Base-by-base conservation (phyloP, 2,113 vertebrate species). In the Paracanthobrama guichenoti region DNA sequence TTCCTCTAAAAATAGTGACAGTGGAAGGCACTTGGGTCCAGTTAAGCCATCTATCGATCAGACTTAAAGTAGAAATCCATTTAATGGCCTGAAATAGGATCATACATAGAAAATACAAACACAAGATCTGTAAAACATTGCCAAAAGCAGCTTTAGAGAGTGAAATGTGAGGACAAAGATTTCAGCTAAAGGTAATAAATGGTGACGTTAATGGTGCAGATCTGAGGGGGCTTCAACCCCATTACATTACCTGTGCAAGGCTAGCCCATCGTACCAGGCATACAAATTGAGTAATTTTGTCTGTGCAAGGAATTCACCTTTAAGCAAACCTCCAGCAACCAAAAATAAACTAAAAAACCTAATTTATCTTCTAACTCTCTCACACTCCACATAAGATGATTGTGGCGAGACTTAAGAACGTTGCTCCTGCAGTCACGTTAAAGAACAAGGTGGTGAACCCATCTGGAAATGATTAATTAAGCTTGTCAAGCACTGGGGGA, bases 381-480 rank as follows among this genome's bases (percentile, higher is more conserved):
- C 59, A 80, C 5, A 6, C 24, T 74, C 12, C 71, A 26, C 44
- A 48, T 73, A 64, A 8, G 4, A 20, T 28, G 60, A 31, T 46
- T 80, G 44, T 50, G 60, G 26, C 2, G 20, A 67, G 44, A 50
- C 57, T 67, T 66, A 35, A 67, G 60, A 80, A 2, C 7, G 59
- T 46, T 80, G 12, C 60, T 80, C 44, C 44, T 66, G 60, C 60
- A 28, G 60, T 67, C 44, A 50, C 6, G 18, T 50, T 80, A 66
- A 67, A 67, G 79, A 66, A 66, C 44, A 48, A 18, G 78, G 59
- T 67, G 59, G 79, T 80, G 79, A 80, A 80, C 79, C 50, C 79
- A 80, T 53, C 62, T 80, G 79, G 62, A 67, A 80, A 80, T 80
- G 44, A 80, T 80, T 80, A 31, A 80, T 67, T 80, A 80, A 66